Base-by-base conservation (phyloP, 2,888 invertebrate species). In the Gisinianus flammeolus region DNA sequence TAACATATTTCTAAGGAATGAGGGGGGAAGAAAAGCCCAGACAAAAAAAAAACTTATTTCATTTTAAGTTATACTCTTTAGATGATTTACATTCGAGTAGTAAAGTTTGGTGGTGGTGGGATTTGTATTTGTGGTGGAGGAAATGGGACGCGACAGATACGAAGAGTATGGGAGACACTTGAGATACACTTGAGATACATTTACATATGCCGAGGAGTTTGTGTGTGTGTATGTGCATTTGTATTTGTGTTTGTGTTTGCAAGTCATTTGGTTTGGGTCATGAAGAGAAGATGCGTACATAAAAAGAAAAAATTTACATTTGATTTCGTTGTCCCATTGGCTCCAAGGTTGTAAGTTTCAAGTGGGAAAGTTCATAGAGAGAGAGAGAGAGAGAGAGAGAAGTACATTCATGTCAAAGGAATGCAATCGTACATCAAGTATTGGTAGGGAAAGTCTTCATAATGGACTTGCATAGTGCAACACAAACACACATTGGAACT, bases 1-100 rank as follows among this genome's bases (percentile, higher is more conserved):
- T n/a, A n/a, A n/a, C n/a, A n/a, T n/a, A n/a, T n/a, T n/a, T n/a
- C n/a, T n/a, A n/a, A n/a, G n/a, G 30, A 5, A 56, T 56, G 56
- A 56, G 22, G 56, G n/a, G 56, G 56, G 52, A 12, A 56, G 22
- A 56, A 56, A 56, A 44, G 44, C 6, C 6, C 6, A 44, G 16
- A 10, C 44, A 44, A 44, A 44, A 62, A 26, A 62, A 26, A 62
- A 62, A 62, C 12, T 62, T 62, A 62, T 62, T 62, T 62, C 62
- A 62, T 62, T n/a, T 62, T 62, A 62, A 62, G 62, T 62, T 62
- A 24, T 62, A 62, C 62, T 62, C 62, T 26, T 26, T 26, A 26
- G 24, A 62, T 62, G 62, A 62, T 62, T 62, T 62, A 62, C 62
- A 26, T 24, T 62, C n/a, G 22, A 22, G 56, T 56, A 56, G 5